These are phyloP conservation scores for Cyclargus thomasi DNA, from an alignment of 1,140 invertebrate species.

Conservation along the genomic window DNA sequence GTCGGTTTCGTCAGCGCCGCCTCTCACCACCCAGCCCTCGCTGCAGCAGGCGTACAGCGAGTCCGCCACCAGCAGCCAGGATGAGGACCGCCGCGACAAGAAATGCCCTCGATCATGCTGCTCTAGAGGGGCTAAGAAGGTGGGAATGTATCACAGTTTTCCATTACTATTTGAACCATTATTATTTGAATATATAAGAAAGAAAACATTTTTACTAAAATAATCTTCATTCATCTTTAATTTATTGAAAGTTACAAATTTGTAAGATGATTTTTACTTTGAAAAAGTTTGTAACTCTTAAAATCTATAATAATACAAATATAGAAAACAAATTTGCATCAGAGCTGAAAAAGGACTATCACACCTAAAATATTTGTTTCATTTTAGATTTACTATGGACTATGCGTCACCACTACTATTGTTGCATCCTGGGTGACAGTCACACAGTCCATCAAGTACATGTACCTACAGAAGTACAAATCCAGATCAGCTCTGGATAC, in stretches of 20 bases:
- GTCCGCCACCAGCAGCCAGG: conserved; percentile 76
- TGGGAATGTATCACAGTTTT: conserved; percentile 16
- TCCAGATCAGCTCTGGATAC: conserved; percentile 17
- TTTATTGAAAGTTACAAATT: background rate
- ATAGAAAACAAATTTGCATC: background rate
- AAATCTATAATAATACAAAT: no score
- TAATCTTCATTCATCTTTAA: conserved; percentile 15
- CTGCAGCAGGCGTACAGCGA: conserved; percentile 66
- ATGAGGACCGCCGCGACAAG: conserved; percentile 66
- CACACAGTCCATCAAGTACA: conserved; percentile 91
- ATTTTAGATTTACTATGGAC: conserved; percentile 89
- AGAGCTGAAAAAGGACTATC: no score
- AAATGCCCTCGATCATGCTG: conserved; percentile 81
- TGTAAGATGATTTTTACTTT: no score
- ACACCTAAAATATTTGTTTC: conserved; percentile 14
- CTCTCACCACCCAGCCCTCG: conserved; percentile 57
- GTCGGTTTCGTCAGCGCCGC: conserved; percentile 59
- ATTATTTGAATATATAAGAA: no score
- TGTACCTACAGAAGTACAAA: conserved; percentile 79
- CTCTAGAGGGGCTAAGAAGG: conserved; percentile 82
- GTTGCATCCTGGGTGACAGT: conserved; percentile 92
- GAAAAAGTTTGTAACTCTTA: no score
- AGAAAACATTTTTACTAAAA: no score
- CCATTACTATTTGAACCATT: no score
- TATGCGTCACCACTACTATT: conserved; percentile 88